Percentiles rank a stretch among this genome's conserved stretches.
phyloP scores from a whole-genome alignment of 2,113 vertebrate species.

The Phalacrocorax carbo region DNA sequence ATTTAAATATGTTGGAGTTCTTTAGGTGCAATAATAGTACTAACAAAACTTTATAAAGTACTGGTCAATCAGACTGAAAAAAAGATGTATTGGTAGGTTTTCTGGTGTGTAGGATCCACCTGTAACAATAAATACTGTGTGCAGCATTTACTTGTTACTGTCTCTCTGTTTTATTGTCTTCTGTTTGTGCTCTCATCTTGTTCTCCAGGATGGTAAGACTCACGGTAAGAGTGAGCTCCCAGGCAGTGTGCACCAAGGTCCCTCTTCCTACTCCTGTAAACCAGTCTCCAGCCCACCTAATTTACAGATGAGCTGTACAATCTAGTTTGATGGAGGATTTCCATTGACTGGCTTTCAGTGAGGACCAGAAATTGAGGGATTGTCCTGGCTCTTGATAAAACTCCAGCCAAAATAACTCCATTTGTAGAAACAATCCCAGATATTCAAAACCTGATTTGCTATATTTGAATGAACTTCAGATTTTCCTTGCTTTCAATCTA shows the following conservation, averaged over 20 bases:
- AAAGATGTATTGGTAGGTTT: neutral
- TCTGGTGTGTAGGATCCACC: neutral
- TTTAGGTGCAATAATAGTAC: neutral
- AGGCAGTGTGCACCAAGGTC: neutral
- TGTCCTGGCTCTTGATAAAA: neutral
- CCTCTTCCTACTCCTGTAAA: neutral
- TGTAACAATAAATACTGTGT: neutral
- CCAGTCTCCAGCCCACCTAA: neutral
- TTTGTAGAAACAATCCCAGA: neutral
- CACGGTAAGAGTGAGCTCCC: neutral
- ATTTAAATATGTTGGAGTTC: neutral
- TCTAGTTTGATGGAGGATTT: neutral
- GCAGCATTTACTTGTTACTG: neutral
- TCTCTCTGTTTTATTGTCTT: neutral
- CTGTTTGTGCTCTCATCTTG: neutral
- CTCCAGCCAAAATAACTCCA: neutral
- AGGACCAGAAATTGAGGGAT: neutral
- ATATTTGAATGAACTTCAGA: neutral
- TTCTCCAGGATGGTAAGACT: neutral
- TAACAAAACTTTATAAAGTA: neutral
- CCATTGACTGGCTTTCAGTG: neutral
- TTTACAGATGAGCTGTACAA: neutral
- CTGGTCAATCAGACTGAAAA: neutral
- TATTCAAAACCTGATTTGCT: neutral
- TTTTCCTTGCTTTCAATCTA: neutral